phyloP scores from a whole-genome alignment of 2,888 invertebrate species.

The Nudaria mundana region DNA sequence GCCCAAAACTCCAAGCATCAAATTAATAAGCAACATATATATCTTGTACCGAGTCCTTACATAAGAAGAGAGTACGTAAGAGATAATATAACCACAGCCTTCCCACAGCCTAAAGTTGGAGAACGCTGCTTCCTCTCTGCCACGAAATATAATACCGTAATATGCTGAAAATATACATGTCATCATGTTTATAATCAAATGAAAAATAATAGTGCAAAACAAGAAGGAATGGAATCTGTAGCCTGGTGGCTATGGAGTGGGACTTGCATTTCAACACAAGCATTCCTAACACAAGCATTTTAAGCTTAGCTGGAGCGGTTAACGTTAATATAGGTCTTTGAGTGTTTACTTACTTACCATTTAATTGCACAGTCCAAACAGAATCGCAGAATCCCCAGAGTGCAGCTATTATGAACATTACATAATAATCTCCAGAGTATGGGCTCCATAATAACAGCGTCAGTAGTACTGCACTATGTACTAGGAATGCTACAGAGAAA shows the following conservation, averaged over 20 bases:
- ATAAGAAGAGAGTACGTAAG: not conserved
- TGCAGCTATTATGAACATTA: constrained; percentile 81
- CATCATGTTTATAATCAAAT: too few relatives aligned
- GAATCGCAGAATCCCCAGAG: constrained; percentile 85
- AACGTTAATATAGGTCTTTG: too few relatives aligned
- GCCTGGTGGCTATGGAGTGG: too few relatives aligned
- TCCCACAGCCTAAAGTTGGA: not conserved
- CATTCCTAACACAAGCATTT: too few relatives aligned
- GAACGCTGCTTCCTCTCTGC: not conserved
- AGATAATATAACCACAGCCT: not conserved
- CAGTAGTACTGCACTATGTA: constrained; percentile 79
- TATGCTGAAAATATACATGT: not conserved
- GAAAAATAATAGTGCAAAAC: too few relatives aligned
- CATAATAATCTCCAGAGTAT: constrained; percentile 62
- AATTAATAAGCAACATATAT: not conserved
- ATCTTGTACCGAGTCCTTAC: constrained; percentile 1
- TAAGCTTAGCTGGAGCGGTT: too few relatives aligned
- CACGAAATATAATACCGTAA: not conserved
- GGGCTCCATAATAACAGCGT: constrained; percentile 82
- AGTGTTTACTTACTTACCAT: constrained; percentile 76
- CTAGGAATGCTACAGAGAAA: constrained; percentile 76
- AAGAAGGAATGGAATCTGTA: too few relatives aligned
- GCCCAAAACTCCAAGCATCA: not conserved
- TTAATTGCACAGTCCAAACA: constrained; percentile 85
- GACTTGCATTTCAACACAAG: too few relatives aligned